Conservation (phyloP, 2,113 vertebrate genomes). For the Limanda limanda region DNA sequence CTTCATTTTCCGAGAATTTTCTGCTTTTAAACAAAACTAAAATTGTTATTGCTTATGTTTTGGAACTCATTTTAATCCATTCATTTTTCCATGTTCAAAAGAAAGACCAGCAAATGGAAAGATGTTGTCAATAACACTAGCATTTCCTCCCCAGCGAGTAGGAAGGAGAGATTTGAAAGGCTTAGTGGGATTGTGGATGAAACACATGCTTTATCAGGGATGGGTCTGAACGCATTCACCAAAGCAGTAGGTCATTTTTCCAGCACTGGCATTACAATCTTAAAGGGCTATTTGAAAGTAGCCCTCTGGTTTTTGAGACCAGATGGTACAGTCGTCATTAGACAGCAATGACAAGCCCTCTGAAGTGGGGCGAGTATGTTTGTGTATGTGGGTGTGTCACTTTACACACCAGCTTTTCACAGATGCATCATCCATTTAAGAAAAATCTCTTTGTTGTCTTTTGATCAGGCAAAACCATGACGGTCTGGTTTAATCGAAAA, state of each 20-base stretch:
- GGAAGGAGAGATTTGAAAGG: conserved; percentile 51
- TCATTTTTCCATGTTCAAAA: too few species aligned
- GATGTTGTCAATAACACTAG: conserved; percentile 1
- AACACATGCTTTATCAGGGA: conserved; percentile 46
- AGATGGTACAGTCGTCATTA: conserved; percentile 47
- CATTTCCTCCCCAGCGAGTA: conserved; percentile 28
- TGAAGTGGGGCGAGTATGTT: conserved; percentile 21
- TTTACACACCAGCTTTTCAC: conserved; percentile 52
- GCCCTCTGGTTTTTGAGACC: conserved; percentile 44
- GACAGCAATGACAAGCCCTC: conserved; percentile 33
- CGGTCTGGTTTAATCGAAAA: conserved; percentile 27
- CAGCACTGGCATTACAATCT: conserved; percentile 14
- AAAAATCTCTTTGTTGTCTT: conserved; percentile 32
- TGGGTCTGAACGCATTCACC: conserved; percentile 37
- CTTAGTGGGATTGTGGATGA: conserved; percentile 46
- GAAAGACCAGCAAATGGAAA: conserved; percentile 32
- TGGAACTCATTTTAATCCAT: conserved; percentile 22
- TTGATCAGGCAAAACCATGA: conserved; percentile 30
- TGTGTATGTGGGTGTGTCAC: conserved; percentile 26
- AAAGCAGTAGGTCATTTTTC: conserved; percentile 41
- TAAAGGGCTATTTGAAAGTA: conserved; percentile 35
- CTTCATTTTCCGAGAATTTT: too few species aligned
- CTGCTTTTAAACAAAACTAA: too few species aligned
- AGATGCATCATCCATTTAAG: conserved; percentile 35
- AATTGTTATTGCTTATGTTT: background rate